A percentile compares a stretch with the other conserved stretches of the same genome.
phyloP scores from a whole-genome alignment of 2,797 vertebrate species.

The Lithobates sylvaticus region DNA sequence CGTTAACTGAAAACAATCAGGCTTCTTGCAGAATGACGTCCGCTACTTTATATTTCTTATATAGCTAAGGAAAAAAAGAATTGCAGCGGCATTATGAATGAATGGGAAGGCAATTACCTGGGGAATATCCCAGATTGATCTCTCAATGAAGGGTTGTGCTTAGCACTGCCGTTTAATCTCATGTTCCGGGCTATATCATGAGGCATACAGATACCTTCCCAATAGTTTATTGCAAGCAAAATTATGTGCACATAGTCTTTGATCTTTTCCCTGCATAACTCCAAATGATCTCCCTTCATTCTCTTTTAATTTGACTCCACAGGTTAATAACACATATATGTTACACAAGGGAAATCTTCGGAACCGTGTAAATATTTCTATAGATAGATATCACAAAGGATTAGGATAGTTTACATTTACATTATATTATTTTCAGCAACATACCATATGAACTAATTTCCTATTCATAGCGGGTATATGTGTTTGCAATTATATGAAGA shows the following conservation, averaged over 20 bases:
- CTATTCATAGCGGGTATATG: neutral
- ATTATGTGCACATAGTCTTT: conserved; percentile 32
- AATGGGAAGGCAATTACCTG: conserved; percentile 54
- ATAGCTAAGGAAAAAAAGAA: conserved; percentile 48
- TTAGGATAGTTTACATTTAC: conserved; percentile 14
- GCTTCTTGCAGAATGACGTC: conserved; percentile 1
- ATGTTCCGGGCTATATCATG: conserved; percentile 1
- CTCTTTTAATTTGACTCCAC: conserved; percentile 21
- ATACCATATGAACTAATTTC: neutral
- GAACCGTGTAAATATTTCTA: conserved; percentile 46
- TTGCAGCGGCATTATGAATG: conserved; percentile 54
- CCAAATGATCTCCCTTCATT: conserved; percentile 12
- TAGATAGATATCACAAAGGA: conserved; percentile 13
- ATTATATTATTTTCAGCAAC: neutral
- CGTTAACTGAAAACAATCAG: conserved; percentile 41
- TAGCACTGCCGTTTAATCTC: conserved; percentile 56
- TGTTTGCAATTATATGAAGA: neutral
- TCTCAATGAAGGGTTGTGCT: conserved; percentile 58
- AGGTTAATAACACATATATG: conserved; percentile 47
- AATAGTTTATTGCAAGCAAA: conserved; percentile 27
- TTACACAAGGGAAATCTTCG: conserved; percentile 31
- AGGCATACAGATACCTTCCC: conserved; percentile 56
- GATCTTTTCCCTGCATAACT: conserved; percentile 23
- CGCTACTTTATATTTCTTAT: conserved; percentile 46
- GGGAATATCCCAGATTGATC: conserved; percentile 57